Base-by-base conservation (phyloP, 1,140 invertebrate species). In the Aradophagus sp. region DNA sequence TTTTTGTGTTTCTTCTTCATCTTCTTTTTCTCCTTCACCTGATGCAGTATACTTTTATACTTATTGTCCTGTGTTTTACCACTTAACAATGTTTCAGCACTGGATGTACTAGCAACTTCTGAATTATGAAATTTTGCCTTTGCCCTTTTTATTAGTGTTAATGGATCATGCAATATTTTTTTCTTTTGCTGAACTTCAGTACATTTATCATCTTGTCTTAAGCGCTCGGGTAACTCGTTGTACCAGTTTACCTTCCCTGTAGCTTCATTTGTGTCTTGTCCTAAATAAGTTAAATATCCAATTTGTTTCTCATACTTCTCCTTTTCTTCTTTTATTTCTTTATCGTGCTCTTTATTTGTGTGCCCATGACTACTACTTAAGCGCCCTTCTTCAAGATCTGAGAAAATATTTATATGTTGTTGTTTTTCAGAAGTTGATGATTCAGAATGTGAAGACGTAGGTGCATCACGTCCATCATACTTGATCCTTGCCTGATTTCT, bases 271-370 rank as follows among this genome's bases (percentile, higher is more conserved):
- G 95, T 93, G 80, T 96, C 93, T 86, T 99, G 97, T 0, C 96
- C 97, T 39, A 99, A 87, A 87, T 98, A 99, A 31, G 95, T 98
- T 11, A 99, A 86, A 78, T 97, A 93, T 1, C 97, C 97, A 77
- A 99, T 97, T 86, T 96, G 94, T 78, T 98, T 98, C 81, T 99
- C 97, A 89, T 97, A 98, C 75, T 97, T 95, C 82, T 99, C 96
- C 83, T 93, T 91, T 81, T 98, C 96, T 61, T 93, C 91, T 81
- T 95, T 97, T 55, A 93, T 91, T 79, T 99, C 97, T 70, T 90
- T 90, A 78, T 97, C 95, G 84, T 97, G 92, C 65, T 98, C 96
- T 75, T 89, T 89, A 85, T 99, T 99, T 2, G 88, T 82, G 80
- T 86, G 88, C 73, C 87, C 87, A 53, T 86, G 74, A 27, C 31